Base-by-base conservation (phyloP, 2,888 invertebrate genomes). In the Chrysolina haemoptera region DNA sequence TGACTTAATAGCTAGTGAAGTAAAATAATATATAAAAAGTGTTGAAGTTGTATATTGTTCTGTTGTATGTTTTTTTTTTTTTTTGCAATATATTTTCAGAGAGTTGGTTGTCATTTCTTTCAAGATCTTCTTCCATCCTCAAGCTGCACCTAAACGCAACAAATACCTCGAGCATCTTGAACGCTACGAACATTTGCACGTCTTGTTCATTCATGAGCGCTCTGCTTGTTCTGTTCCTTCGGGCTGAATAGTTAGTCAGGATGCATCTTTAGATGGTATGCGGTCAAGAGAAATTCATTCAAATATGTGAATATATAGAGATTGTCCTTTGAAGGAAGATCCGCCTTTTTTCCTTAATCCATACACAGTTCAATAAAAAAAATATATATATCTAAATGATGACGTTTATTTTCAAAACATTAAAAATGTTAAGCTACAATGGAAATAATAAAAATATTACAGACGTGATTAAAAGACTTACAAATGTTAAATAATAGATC, bases 1-100 rank as follows among this genome's bases (percentile, higher is more conserved):
- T 76, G 63, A 74, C 73, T 76, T 78, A 73, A 72, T 71, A 68
- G 40, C 72, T 75, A 59, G n/a, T 68, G 65, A 71, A 71, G 59
- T 66, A 48, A 70, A 68, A 70, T 50, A 68, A 70, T 50, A 75
- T 74, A 74, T 73, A 74, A 74, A 73, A 70, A 71, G 71, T 68
- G 76, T 76, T 76, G 66, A 70, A 59, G 9, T 59, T 59, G 59
- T 59, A 59, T 59, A 59, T 59, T 59, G 59, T 59, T 59, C 35
- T 27, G 59, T 59, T 59, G 22, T 59, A 59, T 59, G 59, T 59
- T 59, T 59, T 59, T 59, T 35, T n/a, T n/a, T n/a, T n/a, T n/a
- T n/a, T n/a, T n/a, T n/a, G n/a, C 27, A 59, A 59, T 59, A 59
- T 59, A 59, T 59, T 59, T 59, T 59, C 16, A 14, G 53, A 53